Conservation (phyloP, 2,888 invertebrate genomes). For the Sicus ferrugineus region DNA sequence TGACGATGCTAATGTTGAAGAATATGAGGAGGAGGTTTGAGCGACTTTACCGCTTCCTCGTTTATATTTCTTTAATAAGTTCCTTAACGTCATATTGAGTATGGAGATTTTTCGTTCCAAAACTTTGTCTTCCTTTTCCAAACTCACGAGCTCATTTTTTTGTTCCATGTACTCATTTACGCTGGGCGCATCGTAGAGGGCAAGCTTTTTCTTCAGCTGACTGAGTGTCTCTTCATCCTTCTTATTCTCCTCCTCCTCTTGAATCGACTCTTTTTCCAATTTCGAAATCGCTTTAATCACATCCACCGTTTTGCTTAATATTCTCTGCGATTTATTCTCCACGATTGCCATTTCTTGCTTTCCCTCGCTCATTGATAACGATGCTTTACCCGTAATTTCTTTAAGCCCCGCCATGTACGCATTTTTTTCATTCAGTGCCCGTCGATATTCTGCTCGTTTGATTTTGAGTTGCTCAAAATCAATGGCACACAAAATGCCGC, state of each 20-base stretch:
- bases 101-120: too few relatives aligned
- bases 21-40: too few relatives aligned
- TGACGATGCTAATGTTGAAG: too few relatives aligned
- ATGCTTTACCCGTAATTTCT: conserved; percentile 66
- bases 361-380: conserved; percentile 65
- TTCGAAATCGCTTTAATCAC: conserved; percentile 62
- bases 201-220: conserved; percentile 57
- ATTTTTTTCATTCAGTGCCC: conserved; percentile 67
- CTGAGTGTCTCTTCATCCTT: conserved; percentile 56
- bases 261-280: conserved; percentile 60
- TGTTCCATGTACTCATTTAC: too few relatives aligned
- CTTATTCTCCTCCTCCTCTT: conserved; percentile 59
- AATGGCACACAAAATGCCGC: conserved; percentile 67
- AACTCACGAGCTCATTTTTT: too few relatives aligned
- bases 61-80: conserved; percentile 48
- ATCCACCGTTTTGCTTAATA: conserved; percentile 61
- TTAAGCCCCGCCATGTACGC: conserved; percentile 67
- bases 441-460: conserved; percentile 65
- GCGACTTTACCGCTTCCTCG: too few relatives aligned
- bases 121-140: too few relatives aligned
- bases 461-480: conserved; percentile 70
- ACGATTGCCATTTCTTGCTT: conserved; percentile 65
- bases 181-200: conserved; percentile 63
- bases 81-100: conserved; percentile 57
- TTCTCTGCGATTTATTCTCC: conserved; percentile 59